Conservation (phyloP, 2,113 vertebrate genomes). For the Orycteropus afer region DNA sequence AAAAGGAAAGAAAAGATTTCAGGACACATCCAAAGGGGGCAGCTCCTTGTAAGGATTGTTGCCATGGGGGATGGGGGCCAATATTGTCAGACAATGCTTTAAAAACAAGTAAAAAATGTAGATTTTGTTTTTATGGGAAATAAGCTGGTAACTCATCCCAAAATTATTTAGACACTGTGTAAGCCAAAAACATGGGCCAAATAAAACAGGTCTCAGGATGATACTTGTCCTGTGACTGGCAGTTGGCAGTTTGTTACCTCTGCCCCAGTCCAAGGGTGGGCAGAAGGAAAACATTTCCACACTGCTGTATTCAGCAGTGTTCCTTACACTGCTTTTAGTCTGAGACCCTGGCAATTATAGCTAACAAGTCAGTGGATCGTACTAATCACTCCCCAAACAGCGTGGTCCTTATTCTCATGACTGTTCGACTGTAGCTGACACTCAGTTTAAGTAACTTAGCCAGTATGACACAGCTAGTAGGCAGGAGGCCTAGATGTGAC, state of each 20-base stretch:
- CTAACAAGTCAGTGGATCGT: neutral
- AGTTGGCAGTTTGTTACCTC: neutral
- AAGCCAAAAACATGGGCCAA: neutral
- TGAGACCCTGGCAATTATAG: neutral
- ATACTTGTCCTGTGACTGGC: neutral
- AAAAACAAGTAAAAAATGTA: slow-evolving; percentile 1
- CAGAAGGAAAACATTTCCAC: neutral
- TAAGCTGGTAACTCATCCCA: slow-evolving; percentile 26
- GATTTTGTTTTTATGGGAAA: neutral
- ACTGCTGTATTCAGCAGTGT: neutral
- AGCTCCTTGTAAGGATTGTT: neutral
- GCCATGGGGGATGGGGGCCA: neutral
- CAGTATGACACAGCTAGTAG: neutral
- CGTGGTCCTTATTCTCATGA: neutral
- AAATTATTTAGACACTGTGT: slow-evolving; percentile 15
- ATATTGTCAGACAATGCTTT: neutral
- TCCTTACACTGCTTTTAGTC: neutral
- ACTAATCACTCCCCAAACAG: neutral
- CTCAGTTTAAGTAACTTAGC: neutral
- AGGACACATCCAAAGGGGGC: neutral
- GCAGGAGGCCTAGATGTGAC: neutral
- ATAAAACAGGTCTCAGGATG: neutral
- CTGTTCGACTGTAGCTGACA: neutral
- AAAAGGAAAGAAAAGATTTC: neutral
- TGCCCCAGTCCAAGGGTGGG: neutral